phyloP scores from a whole-genome alignment of 2,113 vertebrate genomes.

The Bubo bubo region DNA sequence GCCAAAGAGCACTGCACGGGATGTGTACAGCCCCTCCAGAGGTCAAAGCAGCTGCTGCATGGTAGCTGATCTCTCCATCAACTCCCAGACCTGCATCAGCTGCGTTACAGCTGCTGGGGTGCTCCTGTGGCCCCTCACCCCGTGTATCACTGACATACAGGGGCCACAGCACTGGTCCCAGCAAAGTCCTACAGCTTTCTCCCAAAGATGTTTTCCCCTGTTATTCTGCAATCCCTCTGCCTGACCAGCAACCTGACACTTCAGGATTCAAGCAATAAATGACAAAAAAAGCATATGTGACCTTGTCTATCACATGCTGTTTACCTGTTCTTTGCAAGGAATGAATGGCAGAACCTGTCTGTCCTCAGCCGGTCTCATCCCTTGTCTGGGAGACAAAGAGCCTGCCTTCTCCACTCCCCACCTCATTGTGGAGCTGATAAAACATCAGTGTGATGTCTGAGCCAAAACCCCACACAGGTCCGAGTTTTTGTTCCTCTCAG shows the following conservation, averaged over 20 bases:
- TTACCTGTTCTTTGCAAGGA: background rate
- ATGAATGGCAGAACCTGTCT: accelerated
- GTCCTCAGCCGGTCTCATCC: background rate
- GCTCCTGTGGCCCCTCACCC: accelerated
- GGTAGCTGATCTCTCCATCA: background rate
- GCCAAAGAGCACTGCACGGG: background rate
- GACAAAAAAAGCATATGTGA: background rate
- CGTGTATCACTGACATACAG: accelerated
- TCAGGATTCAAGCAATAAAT: background rate
- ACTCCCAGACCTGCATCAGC: background rate
- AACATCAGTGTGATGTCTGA: background rate
- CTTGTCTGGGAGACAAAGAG: background rate
- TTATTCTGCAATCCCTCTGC: background rate
- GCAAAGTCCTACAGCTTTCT: background rate
- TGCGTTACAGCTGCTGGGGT: background rate
- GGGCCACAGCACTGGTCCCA: background rate
- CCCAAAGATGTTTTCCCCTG: background rate
- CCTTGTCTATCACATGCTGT: background rate
- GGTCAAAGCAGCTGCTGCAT: background rate
- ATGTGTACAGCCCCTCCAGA: background rate
- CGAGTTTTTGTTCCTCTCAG: background rate
- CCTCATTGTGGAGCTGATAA: background rate
- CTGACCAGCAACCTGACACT: background rate
- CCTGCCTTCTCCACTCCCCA: background rate
- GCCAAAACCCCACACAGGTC: background rate